phyloP scores from a whole-genome alignment of 53 echinoderm and acorn worm species.

The Arbacia lixula region DNA sequence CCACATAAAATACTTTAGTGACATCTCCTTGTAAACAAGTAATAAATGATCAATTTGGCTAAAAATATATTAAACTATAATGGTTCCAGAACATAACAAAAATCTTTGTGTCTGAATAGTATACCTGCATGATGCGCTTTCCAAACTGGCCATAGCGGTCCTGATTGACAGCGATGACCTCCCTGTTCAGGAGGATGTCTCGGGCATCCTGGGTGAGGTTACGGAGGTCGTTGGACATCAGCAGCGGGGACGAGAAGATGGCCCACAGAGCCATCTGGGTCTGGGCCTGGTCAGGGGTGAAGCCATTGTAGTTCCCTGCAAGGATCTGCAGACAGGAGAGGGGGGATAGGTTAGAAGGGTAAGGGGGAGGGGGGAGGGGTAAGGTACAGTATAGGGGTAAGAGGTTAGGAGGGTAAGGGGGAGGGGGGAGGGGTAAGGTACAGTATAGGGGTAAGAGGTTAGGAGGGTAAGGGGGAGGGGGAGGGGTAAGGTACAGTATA shows the following conservation, averaged over 20 bases:
- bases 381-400: neutral
- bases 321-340: neutral
- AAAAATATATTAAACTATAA: too few species aligned
- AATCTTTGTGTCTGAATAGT: too few species aligned
- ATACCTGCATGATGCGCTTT: slow-evolving; percentile 65
- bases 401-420: neutral
- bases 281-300: neutral
- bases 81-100: too few species aligned
- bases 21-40: too few species aligned
- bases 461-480: neutral
- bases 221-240: slow-evolving; percentile 84
- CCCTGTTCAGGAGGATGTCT: slow-evolving; percentile 75
- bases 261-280: slow-evolving; percentile 77
- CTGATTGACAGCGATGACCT: slow-evolving; percentile 81
- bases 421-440: neutral
- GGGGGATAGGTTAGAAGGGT: neutral
- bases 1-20: too few species aligned
- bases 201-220: slow-evolving; percentile 51
- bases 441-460: neutral
- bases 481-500: neutral
- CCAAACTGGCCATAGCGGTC: slow-evolving; percentile 89
- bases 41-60: too few species aligned
- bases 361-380: neutral
- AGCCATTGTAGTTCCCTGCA: neutral
- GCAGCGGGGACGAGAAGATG: slow-evolving; percentile 71